phyloP scores from a whole-genome alignment of 1,140 invertebrate species.

The Hirudo medicinalis region DNA sequence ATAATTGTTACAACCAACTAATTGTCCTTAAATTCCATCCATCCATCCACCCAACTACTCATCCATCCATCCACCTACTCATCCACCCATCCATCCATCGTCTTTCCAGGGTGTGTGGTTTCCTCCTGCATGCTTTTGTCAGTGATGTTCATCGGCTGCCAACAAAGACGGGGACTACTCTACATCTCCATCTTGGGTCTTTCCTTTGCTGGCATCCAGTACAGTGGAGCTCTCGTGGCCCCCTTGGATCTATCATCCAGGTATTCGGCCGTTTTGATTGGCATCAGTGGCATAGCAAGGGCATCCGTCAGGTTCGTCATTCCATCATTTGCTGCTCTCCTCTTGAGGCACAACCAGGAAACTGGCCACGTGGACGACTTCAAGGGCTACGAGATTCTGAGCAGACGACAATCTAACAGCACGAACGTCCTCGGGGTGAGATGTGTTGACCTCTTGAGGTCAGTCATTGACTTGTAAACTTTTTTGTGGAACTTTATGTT shows the following conservation, averaged over 20 bases:
- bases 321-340: not conserved
- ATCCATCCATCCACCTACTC: not conserved
- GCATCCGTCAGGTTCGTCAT: not conserved
- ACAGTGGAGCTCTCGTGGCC: conserved; percentile 12
- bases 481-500: too few relatives aligned
- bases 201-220: conserved; percentile 3
- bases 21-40: too few relatives aligned
- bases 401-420: too few relatives aligned
- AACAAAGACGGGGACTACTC: not conserved
- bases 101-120: conserved; percentile 1
- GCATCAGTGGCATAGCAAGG: conserved; percentile 8
- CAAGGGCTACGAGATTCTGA: too few relatives aligned
- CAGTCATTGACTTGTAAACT: too few relatives aligned
- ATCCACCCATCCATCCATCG: not conserved
- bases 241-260: conserved; percentile 2
- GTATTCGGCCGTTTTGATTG: not conserved
- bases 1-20: too few relatives aligned
- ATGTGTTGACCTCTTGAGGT: too few relatives aligned
- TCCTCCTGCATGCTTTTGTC: not conserved
- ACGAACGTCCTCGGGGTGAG: too few relatives aligned
- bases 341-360: not conserved
- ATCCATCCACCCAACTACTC: not conserved
- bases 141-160: conserved; percentile 4
- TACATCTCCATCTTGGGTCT: not conserved
- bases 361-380: not conserved